These are phyloP conservation scores for Beris morrisii DNA, from an alignment of 2,888 invertebrate species.

Conservation along the genomic window DNA sequence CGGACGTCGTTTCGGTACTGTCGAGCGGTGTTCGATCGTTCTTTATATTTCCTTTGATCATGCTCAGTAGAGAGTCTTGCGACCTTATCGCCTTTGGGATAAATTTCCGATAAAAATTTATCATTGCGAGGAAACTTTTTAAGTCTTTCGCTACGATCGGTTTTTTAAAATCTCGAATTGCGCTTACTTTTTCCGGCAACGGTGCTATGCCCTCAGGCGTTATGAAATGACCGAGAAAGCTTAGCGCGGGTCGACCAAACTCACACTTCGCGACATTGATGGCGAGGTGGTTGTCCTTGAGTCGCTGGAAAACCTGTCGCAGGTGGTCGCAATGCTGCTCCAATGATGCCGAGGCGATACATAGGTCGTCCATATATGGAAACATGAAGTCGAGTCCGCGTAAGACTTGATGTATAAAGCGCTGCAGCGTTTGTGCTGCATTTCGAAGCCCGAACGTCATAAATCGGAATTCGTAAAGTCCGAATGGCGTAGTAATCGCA, in stretches of 20 bases:
- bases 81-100: not conserved
- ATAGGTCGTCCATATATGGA: conserved; percentile 43
- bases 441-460: no score
- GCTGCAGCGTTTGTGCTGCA: not conserved
- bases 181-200: not conserved
- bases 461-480: no score
- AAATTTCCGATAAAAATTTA: conserved; percentile 1
- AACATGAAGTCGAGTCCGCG: conserved; percentile 38
- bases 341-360: conserved; percentile 37
- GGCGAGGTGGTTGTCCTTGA: conserved; percentile 39
- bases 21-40: not conserved
- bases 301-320: conserved; percentile 35
- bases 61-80: not conserved
- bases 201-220: not conserved
- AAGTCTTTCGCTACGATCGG: not conserved
- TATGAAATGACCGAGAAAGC: no score
- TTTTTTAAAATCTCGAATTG: not conserved
- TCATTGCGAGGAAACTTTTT: conserved; percentile 2
- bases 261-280: conserved; percentile 37
- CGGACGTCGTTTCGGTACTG: not conserved
- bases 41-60: not conserved
- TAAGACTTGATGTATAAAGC: not conserved
- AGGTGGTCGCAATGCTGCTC: conserved; percentile 41
- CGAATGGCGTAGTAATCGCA: no score
- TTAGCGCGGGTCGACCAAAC: no score